A percentile compares a stretch with the other conserved stretches of the same genome.
phyloP scores from a whole-genome alignment of 2,797 vertebrate species.

The Acridotheres tristis region DNA sequence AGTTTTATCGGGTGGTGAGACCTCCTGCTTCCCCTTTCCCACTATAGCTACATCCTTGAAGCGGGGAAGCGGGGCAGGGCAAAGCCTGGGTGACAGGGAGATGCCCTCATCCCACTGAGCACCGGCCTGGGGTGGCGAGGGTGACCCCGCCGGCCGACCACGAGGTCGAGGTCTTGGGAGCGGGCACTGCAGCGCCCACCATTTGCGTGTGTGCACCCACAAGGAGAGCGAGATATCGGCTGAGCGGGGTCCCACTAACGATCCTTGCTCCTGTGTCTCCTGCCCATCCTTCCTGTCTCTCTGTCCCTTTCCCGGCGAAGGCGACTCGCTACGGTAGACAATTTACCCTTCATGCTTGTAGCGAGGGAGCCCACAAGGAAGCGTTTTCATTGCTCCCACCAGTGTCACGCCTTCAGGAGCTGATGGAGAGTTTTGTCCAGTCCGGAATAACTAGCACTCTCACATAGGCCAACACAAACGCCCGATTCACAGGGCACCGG shows the following conservation, averaged over 20 bases:
- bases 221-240: neutral
- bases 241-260: neutral
- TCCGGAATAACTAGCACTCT: neutral
- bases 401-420: neutral
- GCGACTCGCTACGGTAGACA: neutral
- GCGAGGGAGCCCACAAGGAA: neutral
- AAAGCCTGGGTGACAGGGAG: neutral
- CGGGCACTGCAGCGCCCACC: too few species aligned
- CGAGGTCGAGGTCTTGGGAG: neutral
- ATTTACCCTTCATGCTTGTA: neutral
- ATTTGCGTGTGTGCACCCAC: neutral
- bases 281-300: neutral
- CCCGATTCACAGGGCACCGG: conserved; percentile 26
- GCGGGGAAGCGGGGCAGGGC: neutral
- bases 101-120: neutral
- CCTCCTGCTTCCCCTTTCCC: neutral
- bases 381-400: neutral
- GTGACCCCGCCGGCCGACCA: neutral
- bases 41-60: neutral
- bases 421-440: conserved; percentile 12
- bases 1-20: neutral
- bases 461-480: neutral
- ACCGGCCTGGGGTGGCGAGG: neutral
- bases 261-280: neutral
- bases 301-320: neutral